These are phyloP conservation scores for Flexamia atlantica DNA, from an alignment of 2,888 invertebrate species.

Conservation along the genomic window DNA sequence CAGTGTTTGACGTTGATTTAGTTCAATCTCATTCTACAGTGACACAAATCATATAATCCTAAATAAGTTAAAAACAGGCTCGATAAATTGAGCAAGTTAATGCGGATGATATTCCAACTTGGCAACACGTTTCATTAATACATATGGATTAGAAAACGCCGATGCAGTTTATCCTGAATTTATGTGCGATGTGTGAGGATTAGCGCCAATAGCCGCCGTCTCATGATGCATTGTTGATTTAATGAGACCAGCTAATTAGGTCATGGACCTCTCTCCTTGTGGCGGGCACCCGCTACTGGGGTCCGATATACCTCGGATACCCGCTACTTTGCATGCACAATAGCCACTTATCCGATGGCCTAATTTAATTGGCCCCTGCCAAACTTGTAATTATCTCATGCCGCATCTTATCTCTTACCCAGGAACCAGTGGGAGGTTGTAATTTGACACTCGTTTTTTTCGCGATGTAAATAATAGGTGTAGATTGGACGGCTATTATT, in stretches of 20 bases:
- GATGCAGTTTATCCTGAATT: not conserved
- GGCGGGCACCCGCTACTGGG: not conserved
- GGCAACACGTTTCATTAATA: not conserved
- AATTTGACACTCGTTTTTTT: not conserved
- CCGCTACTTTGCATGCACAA: not conserved
- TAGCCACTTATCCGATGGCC: not conserved
- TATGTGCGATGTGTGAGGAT: no score
- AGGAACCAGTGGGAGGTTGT: slow-evolving; percentile 14
- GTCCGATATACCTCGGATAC: not conserved
- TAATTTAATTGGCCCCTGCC: slow-evolving; percentile 32
- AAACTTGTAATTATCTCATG: not conserved
- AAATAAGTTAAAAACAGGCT: no score
- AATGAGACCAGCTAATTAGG: not conserved
- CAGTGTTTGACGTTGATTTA: no score
- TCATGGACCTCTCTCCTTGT: not conserved
- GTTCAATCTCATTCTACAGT: no score
- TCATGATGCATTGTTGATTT: no score
- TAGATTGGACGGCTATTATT: not conserved
- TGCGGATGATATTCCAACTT: no score
- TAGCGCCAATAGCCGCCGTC: no score
- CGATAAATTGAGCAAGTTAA: no score
- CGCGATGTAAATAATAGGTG: not conserved
- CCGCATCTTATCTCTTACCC: not conserved
- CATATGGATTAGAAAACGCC: not conserved
- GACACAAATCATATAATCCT: no score